Evolutionary conservation across 2,888 invertebrate species (phyloP).

Genomic region (Gisinianus flammeolus): DNA sequence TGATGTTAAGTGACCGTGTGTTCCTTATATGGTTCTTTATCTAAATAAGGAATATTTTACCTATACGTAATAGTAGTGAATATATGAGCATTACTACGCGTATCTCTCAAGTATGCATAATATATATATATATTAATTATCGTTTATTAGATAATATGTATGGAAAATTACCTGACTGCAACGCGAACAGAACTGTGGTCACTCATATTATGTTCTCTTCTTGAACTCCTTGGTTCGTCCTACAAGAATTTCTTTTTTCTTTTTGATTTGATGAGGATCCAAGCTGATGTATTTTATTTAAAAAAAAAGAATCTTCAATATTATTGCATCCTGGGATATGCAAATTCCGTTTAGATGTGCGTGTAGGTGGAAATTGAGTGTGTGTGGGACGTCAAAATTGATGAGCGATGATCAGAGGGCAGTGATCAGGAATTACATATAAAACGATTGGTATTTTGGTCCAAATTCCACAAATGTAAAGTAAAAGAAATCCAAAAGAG

Average conservation of each 20-base stretch:
- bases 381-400: background rate
- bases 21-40: background rate
- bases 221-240: background rate
- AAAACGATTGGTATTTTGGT: too few relatives aligned
- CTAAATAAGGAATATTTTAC: background rate
- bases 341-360: background rate
- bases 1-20: background rate
- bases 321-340: background rate
- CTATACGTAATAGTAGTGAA: background rate
- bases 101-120: background rate
- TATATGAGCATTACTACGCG: background rate
- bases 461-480: too few relatives aligned
- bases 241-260: background rate
- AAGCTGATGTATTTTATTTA: background rate
- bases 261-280: background rate
- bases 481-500: too few relatives aligned
- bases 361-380: background rate
- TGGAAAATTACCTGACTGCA: constrained; percentile 31
- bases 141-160: background rate
- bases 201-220: background rate
- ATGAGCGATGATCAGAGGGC: background rate
- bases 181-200: constrained; percentile 37
- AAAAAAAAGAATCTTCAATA: background rate
- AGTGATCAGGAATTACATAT: background rate
- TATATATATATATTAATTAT: background rate